A percentile compares a stretch with the other conserved stretches of the same genome.
Conservation (phyloP, 2,797 vertebrate genomes). For the Dendrocincla fuliginosa region DNA sequence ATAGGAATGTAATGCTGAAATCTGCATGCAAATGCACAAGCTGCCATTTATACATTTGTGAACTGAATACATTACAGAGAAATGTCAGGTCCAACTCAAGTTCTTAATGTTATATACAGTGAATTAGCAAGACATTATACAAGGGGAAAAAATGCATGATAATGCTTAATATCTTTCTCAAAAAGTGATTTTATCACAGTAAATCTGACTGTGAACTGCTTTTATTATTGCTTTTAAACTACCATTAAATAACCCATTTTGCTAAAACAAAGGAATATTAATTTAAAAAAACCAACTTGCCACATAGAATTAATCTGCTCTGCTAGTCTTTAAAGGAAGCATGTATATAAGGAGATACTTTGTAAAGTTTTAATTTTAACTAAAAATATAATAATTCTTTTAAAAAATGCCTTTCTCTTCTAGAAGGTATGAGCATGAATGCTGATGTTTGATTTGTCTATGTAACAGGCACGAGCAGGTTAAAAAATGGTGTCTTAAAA, state of each 20-base stretch:
- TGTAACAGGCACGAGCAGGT: background rate
- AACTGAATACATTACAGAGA: slow-evolving; percentile 47
- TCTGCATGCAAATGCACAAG: slow-evolving; percentile 52
- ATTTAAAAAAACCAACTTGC: background rate
- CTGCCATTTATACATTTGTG: slow-evolving; percentile 47
- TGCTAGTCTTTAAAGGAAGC: background rate
- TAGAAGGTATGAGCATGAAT: background rate
- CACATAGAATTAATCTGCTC: background rate
- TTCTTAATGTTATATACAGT: slow-evolving; percentile 30
- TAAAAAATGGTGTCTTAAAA: background rate
- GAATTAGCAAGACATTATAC: background rate
- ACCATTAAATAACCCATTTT: background rate
- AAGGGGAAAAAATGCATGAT: background rate
- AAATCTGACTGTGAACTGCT: background rate
- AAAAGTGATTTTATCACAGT: background rate
- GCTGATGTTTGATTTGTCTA: background rate
- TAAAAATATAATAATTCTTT: background rate
- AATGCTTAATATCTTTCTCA: background rate
- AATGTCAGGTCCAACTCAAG: slow-evolving; percentile 16
- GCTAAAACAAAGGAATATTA: background rate
- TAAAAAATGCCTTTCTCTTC: background rate
- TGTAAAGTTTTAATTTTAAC: background rate
- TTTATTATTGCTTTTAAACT: background rate
- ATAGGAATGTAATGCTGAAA: slow-evolving; percentile 26
- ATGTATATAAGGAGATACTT: background rate